Conservation (phyloP, 2,888 invertebrate species). For the Melanostoma mellinum region DNA sequence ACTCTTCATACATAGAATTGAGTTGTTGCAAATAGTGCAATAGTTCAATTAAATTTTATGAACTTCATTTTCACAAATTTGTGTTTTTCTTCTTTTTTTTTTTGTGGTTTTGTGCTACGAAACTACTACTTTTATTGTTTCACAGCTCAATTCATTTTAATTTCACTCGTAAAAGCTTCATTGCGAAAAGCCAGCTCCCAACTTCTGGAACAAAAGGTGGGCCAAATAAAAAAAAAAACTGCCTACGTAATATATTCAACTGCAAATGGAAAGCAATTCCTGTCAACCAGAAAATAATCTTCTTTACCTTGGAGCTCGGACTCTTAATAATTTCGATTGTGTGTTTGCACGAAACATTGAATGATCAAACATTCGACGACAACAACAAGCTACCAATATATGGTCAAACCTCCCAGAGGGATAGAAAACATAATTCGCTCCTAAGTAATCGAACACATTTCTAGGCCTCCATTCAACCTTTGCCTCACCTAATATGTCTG, state of each 20-base stretch:
- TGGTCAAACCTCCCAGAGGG: conserved; percentile 16
- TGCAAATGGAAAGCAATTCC: conserved; percentile 40
- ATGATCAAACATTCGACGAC: conserved; percentile 38
- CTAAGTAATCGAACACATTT: conserved; percentile 50
- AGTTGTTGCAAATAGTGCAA: too few species aligned
- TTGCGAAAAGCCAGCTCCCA: too few species aligned
- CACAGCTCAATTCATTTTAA: too few species aligned
- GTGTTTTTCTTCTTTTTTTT: too few species aligned
- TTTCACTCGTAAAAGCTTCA: too few species aligned
- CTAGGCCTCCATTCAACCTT: conserved; percentile 43
- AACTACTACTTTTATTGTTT: too few species aligned
- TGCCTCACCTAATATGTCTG: conserved; percentile 23
- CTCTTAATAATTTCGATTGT: conserved; percentile 51
- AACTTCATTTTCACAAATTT: too few species aligned
- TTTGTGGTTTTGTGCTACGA: too few species aligned
- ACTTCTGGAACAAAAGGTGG: not conserved
- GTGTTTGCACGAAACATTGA: conserved; percentile 12
- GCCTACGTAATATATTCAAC: conserved; percentile 10
- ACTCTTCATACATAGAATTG: too few species aligned
- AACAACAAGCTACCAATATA: conserved; percentile 11
- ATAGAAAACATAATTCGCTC: conserved; percentile 29
- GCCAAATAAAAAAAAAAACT: conserved; percentile 19
- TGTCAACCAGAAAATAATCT: conserved; percentile 62
- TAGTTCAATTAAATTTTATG: too few species aligned
- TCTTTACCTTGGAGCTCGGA: conserved; percentile 62